These are phyloP conservation scores for Lasioglossum marginatum DNA, from an alignment of 2,888 invertebrate genomes.

Conservation along the genomic window DNA sequence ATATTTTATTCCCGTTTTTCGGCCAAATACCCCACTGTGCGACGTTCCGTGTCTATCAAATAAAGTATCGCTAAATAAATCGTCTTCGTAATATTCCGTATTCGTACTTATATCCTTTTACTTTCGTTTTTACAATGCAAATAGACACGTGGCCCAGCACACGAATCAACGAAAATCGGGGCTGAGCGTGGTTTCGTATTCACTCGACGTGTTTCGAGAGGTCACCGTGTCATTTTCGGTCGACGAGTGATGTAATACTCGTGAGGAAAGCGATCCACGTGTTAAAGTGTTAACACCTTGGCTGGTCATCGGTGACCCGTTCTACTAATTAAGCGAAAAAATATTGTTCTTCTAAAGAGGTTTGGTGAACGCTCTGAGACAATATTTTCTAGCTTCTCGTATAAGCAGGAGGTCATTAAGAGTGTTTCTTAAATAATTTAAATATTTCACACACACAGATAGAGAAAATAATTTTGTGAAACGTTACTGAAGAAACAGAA, in stretches of 20 bases:
- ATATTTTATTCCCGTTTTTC: too few species aligned
- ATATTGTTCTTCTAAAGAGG: neutral
- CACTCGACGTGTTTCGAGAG: neutral
- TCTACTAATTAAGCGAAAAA: neutral
- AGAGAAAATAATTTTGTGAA: too few species aligned
- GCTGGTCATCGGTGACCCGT: neutral
- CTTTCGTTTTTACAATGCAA: conserved; percentile 16
- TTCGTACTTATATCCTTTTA: conserved; percentile 14
- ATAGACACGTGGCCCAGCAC: neutral
- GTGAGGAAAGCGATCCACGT: conserved; percentile 14
- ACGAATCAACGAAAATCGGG: neutral
- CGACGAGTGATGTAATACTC: conserved; percentile 17
- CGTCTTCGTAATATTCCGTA: neutral
- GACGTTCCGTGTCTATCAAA: neutral
- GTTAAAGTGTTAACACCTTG: conserved; percentile 3
- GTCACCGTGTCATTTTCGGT: conserved; percentile 10
- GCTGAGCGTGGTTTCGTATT: conserved; percentile 30
- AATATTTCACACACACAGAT: too few species aligned
- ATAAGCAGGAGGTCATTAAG: neutral
- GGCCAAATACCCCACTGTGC: too few species aligned
- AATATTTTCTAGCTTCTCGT: neutral
- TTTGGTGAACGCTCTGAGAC: neutral
- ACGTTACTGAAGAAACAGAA: too few species aligned
- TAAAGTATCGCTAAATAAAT: conserved; percentile 12
- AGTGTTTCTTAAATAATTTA: too few species aligned